These are phyloP conservation scores for Arctopsyche grandis DNA, from an alignment of 1,140 invertebrate species.

Conservation along the genomic window DNA sequence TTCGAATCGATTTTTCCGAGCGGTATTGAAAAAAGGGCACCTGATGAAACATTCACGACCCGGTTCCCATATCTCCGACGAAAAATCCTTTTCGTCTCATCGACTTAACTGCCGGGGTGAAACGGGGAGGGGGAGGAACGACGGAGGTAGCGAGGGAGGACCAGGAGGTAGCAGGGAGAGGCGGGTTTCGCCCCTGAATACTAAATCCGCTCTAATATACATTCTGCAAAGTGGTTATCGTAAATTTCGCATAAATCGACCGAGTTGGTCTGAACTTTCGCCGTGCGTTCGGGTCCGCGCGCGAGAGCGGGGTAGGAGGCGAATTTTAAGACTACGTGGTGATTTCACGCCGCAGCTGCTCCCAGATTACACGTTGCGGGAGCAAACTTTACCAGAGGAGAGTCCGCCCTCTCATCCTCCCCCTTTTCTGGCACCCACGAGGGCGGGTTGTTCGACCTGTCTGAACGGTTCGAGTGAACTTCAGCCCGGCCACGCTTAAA, in stretches of 20 bases:
- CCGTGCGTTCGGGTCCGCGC: neutral
- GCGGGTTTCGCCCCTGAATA: slow-evolving; percentile 45
- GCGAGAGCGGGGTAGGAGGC: neutral
- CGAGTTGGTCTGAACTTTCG: slow-evolving; percentile 47
- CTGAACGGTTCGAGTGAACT: slow-evolving; percentile 47
- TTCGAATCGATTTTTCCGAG: neutral
- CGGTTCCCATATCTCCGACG: slow-evolving; percentile 5
- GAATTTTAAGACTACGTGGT: slow-evolving; percentile 53
- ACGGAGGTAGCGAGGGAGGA: neutral
- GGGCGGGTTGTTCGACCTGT: slow-evolving; percentile 9
- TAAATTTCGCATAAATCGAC: slow-evolving; percentile 55
- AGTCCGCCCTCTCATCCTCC: neutral
- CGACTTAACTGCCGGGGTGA: slow-evolving; percentile 31
- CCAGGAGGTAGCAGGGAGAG: neutral
- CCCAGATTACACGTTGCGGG: slow-evolving; percentile 53
- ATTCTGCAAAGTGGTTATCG: slow-evolving; percentile 55
- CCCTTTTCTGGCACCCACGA: slow-evolving; percentile 12
- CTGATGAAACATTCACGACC: slow-evolving; percentile 23
- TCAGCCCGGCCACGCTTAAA: neutral
- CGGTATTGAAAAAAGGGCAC: neutral
- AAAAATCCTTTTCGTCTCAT: slow-evolving; percentile 42
- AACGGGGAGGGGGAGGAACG: neutral
- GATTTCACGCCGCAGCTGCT: slow-evolving; percentile 55
- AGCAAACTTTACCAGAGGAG: slow-evolving; percentile 27
- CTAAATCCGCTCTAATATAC: slow-evolving; percentile 52